A percentile compares a stretch with the other conserved stretches of the same genome.
Evolutionary conservation across 2,113 vertebrate genomes (phyloP).

Genomic region (Aspiorhynchus laticeps): DNA sequence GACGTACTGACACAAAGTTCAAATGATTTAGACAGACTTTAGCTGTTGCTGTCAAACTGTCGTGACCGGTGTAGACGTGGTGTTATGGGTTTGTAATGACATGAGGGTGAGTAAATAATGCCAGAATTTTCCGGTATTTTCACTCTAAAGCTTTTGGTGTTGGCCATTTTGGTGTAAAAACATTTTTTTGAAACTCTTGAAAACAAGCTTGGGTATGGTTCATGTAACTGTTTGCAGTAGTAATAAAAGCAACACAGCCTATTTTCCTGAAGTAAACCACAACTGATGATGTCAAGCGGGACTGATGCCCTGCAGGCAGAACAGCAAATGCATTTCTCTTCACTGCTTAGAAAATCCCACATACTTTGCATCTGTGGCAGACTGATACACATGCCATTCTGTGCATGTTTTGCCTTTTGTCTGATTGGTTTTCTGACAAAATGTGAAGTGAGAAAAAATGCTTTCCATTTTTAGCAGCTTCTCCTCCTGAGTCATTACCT

Average conservation of each 20-base stretch:
- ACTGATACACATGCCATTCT: background rate
- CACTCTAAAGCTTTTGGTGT: background rate
- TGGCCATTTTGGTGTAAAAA: background rate
- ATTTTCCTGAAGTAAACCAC: background rate
- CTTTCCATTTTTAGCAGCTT: background rate
- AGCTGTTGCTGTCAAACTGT: no score
- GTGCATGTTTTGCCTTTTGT: background rate
- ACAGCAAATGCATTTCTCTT: background rate
- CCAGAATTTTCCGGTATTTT: no score
- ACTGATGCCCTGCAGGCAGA: background rate
- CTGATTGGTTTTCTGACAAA: background rate
- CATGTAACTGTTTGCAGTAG: background rate
- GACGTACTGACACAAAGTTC: no score
- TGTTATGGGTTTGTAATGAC: no score
- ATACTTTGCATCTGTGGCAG: background rate
- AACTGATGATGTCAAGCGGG: background rate
- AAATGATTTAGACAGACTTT: no score
- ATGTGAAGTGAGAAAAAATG: background rate
- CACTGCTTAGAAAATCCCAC: background rate
- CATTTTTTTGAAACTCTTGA: background rate
- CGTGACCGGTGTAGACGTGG: no score
- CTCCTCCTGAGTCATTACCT: background rate
- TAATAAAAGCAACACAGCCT: background rate
- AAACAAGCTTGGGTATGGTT: background rate
- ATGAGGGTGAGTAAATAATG: no score